Base-by-base conservation (phyloP, 2,888 invertebrate species). In the Lydus trimaculatus region DNA sequence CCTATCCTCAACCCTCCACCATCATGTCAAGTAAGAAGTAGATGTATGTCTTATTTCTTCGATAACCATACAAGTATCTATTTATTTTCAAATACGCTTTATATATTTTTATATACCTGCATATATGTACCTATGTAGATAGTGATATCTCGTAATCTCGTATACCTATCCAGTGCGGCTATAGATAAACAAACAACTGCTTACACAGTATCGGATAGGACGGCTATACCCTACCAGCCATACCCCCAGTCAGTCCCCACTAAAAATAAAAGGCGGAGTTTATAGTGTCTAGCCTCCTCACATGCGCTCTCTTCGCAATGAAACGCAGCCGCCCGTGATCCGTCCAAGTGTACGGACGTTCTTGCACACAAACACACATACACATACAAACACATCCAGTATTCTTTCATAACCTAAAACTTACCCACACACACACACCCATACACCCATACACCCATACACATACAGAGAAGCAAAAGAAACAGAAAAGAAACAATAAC, bases 261-360 rank as follows among this genome's bases (percentile, higher is more conserved):
- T 73, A 36, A 63, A 23, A 65, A 65, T 3, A 72, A 63, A 25
- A 75, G 83, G 83, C 80, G 83, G 80, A 76, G 82, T 70, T 72
- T 72, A 31, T 62, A 69, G 70, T 75, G 73, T 52, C 13, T 52
- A 52, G 75, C 78, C 79, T 71, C 73, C 78, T 78, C 79, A 79
- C 79, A 79, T 82, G 82, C 83, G 81, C 79, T 75, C 70, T 72
- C 74, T 52, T 25, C 70, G 64, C 78, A 78, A 78, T 76, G 76
- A 75, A 69, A 72, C 71, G 48, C 82, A 81, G 81, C 82, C 81
- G 81, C 77, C 74, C 75, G 77, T 80, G 77, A 78, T 77, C 81
- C 77, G 80, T 79, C 76, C 74, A 74, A 73, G 81, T 83, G 83
- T 82, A 82, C 82, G 83, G 82, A 79, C 79, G 81, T 79, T 75